Base-by-base conservation (phyloP, 2,797 vertebrate genomes). In the Tinamus major region DNA sequence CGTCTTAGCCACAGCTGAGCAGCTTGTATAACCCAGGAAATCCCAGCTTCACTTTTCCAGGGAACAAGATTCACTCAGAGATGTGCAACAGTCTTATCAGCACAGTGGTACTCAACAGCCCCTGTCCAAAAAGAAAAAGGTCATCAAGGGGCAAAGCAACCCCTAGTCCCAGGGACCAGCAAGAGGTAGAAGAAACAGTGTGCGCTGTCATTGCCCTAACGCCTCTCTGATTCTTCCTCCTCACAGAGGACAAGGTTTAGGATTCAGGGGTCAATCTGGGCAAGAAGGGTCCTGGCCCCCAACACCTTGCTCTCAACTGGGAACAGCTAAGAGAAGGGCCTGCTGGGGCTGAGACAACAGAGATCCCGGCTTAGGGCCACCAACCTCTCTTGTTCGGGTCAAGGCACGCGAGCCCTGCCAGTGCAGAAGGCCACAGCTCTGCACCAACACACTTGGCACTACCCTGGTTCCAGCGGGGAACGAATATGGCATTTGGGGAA, bases 21-120 rank as follows among this genome's bases (percentile, higher is more conserved):
- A 76, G 56, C n/a, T 88, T 91, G 67, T 76, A 41, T 62, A 93
- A 93, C 75, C 62, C 80, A 84, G 85, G 80, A 93, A 93, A 96
- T 90, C 78, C 86, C 3, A 4, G 56, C 70, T 87, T 70, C 2
- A 5, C 0, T 0, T 44, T 76, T 35, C 68, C 17, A 3, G 4
- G 79, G 68, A 79, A 59, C 63, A n/a, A 19, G 4, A 17, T 2
- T 46, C n/a, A 11, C 17, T 49, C 63, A 42, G 49, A 2, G 2
- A 67, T 29, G 37, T 27, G 74, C 69, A 42, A 31, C 4, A 53
- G 48, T 77, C 55, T 42, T 13, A 6, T 55, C 61, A 56, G 27
- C 31, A n/a, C 41, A 64, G 42, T 1, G 1, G 24, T 7, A 59
- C 3, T 19, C 31, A 56, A 29, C 53, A 18, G 5, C 31, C 58